Base-by-base conservation (phyloP, 2,888 invertebrate genomes). In the Drosophila prolongata region DNA sequence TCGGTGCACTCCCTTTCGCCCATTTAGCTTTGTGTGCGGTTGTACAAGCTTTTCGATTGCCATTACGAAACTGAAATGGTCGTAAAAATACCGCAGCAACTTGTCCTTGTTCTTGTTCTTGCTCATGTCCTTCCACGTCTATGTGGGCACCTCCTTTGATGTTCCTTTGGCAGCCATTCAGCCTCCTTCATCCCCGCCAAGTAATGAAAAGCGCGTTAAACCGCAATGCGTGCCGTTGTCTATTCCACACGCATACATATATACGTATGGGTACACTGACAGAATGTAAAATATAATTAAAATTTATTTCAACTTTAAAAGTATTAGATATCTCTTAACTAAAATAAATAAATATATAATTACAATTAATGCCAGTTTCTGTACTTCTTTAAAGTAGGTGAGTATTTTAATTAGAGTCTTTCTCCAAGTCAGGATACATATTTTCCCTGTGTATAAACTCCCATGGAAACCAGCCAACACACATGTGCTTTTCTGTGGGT, bases 1-100 rank as follows among this genome's bases (percentile, higher is more conserved):
- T 75, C 75, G 72, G 75, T 58, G 56, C 50, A 24, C 19, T 67
- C 59, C 27, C 13, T 14, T 46, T 40, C 11, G 16, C 27, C 59
- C 42, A 10, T 24, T 49, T 69, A 42, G 46, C 9, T 9, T 4
- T 27, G 24, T 46, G 27, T 27, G 43, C 19, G 24, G 27, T 30
- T 10, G 61, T 62, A 55, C 50, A 69, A 54, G 54, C 74, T 75
- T 64, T 64, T 75, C 53, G 75, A 68, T 75, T 75, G 74, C 74
- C 74, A 75, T 75, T 75, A 75, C 54, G 59, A 60, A 60, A 60
- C 70, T 70, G 76, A 75, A 76, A 75, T 71, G 76, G 71, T 75
- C 75, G 66, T 75, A 75, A 75, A 75, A 75, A 76, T 75, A 75
- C 76, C 75, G 71, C 76, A 75, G 71, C 59, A 75, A 65, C 59